These are phyloP conservation scores for Ariolimax columbianus DNA, from an alignment of 2,888 invertebrate species.

Conservation along the genomic window DNA sequence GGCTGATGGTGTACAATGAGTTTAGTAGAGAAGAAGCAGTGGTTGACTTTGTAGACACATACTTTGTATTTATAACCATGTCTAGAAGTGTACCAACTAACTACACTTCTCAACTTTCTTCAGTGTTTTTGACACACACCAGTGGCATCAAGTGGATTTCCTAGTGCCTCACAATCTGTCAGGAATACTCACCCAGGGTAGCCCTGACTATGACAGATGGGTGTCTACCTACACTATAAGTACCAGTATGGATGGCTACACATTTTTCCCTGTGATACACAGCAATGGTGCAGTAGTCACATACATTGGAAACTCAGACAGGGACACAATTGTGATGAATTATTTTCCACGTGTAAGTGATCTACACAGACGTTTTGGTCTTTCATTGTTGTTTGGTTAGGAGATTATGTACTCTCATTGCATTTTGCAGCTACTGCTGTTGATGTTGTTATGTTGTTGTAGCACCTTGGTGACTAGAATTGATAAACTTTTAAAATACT, in stretches of 20 bases:
- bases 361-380: neutral
- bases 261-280: slow-evolving; percentile 60
- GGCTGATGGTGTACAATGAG: neutral
- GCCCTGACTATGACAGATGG: slow-evolving; percentile 64
- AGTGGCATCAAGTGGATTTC: slow-evolving; percentile 71
- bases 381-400: neutral
- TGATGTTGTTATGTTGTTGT: too few relatives aligned
- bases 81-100: neutral
- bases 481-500: neutral
- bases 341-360: slow-evolving; percentile 45
- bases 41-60: neutral
- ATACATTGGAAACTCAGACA: slow-evolving; percentile 64
- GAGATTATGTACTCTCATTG: neutral
- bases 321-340: slow-evolving; percentile 30
- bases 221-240: slow-evolving; percentile 61
- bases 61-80: neutral
- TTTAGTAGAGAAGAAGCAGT: neutral
- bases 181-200: slow-evolving; percentile 68
- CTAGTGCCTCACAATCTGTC: slow-evolving; percentile 61
- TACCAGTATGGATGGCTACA: slow-evolving; percentile 65
- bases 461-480: neutral
- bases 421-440: neutral
- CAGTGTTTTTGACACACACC: slow-evolving; percentile 54
- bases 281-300: slow-evolving; percentile 56
- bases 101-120: slow-evolving; percentile 15